Base-by-base conservation (phyloP, 2,888 invertebrate genomes). In the Drosophila ochracea region DNA sequence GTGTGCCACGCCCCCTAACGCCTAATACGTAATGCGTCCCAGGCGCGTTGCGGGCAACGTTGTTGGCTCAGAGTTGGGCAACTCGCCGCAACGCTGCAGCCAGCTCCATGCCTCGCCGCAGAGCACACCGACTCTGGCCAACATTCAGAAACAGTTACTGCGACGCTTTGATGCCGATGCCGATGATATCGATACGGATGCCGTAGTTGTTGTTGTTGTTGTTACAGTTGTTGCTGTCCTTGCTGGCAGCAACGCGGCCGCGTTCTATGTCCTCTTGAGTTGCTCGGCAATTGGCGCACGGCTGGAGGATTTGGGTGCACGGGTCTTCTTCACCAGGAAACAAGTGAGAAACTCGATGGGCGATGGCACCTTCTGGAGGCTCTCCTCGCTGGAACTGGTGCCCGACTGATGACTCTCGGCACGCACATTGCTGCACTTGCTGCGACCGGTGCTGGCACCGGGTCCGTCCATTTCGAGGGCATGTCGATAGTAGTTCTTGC, bases 271-370 rank as follows among this genome's bases (percentile, higher is more conserved):
- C 67, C 91, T 91, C 82, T 90, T 91, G 13, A 83, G 66, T 75
- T 86, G 68, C 47, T 79, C 74, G 55, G 81, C 69, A 68, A 60
- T 79, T 33, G 68, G 43, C 50, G 67, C 62, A 58, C 79, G 76
- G 39, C 50, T 58, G 39, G 64, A 63, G 63, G 78, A 72, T 69
- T 91, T 91, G 54, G 91, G 80, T 28, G 82, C 78, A 53, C 93
- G 92, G 28, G 93, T 90, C 78, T 92, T 93, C 81, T 93, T 92
- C 4, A 92, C 81, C 50, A 93, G 85, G 67, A 92, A 92, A 74
- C 92, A 92, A 30, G 92, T 92, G 72, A 92, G 89, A 68, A 92
- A 92, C 82, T 92, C 92, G 50, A 92, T 92, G 49, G 92, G 92
- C 62, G 92, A 92, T 37, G 92, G 88, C 65, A 91, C 90, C 84